Evolutionary conservation across 2,797 vertebrate species (phyloP).

Genomic region (Coracias cyanogaster): DNA sequence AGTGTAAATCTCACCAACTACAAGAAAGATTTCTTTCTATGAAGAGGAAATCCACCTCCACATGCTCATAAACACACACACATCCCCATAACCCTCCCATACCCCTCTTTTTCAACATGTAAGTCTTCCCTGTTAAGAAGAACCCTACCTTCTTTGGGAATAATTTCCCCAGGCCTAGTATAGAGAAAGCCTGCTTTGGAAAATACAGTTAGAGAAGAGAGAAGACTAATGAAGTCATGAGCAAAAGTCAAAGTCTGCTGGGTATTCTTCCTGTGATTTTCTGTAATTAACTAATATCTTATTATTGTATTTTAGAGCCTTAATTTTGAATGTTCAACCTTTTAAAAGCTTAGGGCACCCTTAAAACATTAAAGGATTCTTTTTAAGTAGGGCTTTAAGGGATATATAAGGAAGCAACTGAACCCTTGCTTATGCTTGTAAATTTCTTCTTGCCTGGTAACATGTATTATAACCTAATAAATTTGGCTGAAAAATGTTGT

Average conservation of each 20-base stretch:
- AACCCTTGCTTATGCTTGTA: neutral
- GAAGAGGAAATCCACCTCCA: neutral
- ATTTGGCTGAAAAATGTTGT: neutral
- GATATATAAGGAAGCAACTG: neutral
- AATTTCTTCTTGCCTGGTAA: constrained; percentile 6
- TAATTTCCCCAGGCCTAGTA: neutral
- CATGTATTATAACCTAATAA: constrained; percentile 39
- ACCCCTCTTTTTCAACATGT: neutral
- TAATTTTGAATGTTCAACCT: constrained; percentile 3
- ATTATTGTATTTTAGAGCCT: constrained; percentile 27
- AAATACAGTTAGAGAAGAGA: neutral
- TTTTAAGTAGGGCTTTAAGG: neutral
- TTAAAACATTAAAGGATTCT: neutral
- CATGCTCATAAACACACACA: neutral
- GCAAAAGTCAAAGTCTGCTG: neutral
- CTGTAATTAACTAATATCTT: neutral
- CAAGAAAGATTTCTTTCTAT: neutral
- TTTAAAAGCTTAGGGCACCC: neutral
- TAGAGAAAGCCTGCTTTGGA: neutral
- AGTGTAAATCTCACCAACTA: neutral
- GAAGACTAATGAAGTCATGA: neutral
- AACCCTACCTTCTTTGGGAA: neutral
- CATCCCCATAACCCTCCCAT: accelerated
- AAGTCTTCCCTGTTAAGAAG: neutral
- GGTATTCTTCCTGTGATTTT: neutral